Conservation (phyloP, 2,113 vertebrate genomes). For the Rynchops niger region DNA sequence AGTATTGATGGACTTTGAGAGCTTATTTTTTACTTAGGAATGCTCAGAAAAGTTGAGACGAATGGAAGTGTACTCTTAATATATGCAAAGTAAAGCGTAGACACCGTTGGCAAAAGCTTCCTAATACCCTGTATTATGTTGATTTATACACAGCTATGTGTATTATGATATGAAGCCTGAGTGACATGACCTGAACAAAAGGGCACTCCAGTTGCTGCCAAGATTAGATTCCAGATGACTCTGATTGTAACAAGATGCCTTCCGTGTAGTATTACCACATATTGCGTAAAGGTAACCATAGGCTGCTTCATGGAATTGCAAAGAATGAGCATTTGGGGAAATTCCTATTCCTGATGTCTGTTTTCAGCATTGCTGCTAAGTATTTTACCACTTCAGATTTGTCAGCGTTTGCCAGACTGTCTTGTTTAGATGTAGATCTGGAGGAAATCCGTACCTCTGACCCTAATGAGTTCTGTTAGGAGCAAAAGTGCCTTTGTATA, state of each 20-base stretch:
- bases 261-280: not conserved
- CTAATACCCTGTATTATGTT: not conserved
- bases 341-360: not conserved
- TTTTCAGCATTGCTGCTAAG: not conserved
- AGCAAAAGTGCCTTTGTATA: not conserved
- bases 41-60: not conserved
- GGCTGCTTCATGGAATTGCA: not conserved
- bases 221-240: not conserved
- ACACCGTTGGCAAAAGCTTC: not conserved
- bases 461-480: not conserved
- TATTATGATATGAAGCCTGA: not conserved
- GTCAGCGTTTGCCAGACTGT: not conserved
- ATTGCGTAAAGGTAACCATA: not conserved
- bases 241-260: not conserved
- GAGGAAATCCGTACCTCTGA: not conserved
- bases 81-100: not conserved
- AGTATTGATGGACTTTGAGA: not conserved
- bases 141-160: not conserved
- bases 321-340: not conserved
- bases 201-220: not conserved
- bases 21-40: not conserved
- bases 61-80: not conserved
- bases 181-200: not conserved
- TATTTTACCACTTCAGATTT: not conserved
- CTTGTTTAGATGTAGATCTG: not conserved